A percentile compares a stretch with the other conserved stretches of the same genome.
These are phyloP conservation scores for Piaya cayana DNA, from an alignment of 2,113 vertebrate genomes.

Conservation along the genomic window DNA sequence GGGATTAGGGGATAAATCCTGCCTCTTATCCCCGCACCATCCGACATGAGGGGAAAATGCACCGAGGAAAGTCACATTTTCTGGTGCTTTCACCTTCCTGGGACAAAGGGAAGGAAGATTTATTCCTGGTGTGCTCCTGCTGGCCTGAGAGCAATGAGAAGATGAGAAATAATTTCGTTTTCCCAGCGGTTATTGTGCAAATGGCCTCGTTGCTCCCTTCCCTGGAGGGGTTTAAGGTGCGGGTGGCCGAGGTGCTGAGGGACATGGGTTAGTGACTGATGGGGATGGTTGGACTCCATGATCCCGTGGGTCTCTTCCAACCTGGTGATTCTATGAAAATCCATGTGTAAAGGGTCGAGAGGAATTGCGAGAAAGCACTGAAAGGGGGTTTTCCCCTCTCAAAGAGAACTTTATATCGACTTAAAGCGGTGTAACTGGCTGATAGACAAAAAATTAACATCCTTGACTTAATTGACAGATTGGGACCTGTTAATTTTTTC, in stretches of 20 bases:
- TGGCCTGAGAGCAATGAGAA: not conserved
- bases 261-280: too few species aligned
- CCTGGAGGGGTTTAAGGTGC: too few species aligned
- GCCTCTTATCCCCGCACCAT: not conserved
- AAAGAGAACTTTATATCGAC: not conserved
- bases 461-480: too few species aligned
- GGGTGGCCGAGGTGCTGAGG: too few species aligned
- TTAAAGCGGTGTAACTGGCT: not conserved
- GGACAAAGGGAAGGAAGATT: rapidly evolving
- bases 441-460: not conserved
- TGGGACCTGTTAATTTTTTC: not conserved
- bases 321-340: too few species aligned
- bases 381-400: not conserved
- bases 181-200: not conserved
- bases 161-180: not conserved
- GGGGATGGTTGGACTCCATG: too few species aligned
- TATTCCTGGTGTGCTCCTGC: not conserved
- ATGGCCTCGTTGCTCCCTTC: too few species aligned
- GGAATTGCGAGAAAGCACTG: rapidly evolving
- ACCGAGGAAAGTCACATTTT: rapidly evolving
- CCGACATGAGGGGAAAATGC: not conserved
- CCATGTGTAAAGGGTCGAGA: rapidly evolving
- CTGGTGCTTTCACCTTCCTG: not conserved
- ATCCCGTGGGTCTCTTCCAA: too few species aligned
- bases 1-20: not conserved